Conservation (phyloP, 2,113 vertebrate species). For the Pachycephala philippinensis region DNA sequence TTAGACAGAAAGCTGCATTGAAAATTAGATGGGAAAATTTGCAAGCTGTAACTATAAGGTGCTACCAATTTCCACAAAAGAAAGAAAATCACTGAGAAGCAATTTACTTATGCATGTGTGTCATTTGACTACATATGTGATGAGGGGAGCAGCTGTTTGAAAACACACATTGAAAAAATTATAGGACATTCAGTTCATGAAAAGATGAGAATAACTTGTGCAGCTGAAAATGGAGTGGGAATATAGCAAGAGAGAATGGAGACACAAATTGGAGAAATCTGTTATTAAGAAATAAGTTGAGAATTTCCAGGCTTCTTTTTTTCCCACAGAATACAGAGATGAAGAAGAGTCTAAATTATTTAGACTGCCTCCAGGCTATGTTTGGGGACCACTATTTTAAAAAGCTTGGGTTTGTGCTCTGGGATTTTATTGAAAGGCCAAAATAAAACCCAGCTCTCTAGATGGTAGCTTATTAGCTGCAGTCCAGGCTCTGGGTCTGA, state of each 20-base stretch:
- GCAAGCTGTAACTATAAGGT: background rate
- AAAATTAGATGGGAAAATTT: background rate
- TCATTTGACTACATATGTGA: background rate
- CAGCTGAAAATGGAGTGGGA: background rate
- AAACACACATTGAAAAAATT: background rate
- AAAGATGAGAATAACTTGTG: background rate
- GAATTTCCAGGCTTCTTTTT: background rate
- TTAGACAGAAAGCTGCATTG: background rate
- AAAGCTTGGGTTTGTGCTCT: slow-evolving; percentile 5
- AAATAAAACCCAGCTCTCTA: slow-evolving; percentile 21
- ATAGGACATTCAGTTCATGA: background rate
- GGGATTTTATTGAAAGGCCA: slow-evolving; percentile 42
- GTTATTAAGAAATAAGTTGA: slow-evolving; percentile 24
- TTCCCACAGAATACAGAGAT: background rate
- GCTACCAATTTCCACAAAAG: background rate
- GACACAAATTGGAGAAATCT: background rate
- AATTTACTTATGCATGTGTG: background rate
- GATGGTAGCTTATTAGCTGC: slow-evolving; percentile 18
- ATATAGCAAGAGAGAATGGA: background rate
- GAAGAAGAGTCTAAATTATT: slow-evolving; percentile 54
- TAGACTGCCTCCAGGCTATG: slow-evolving; percentile 21
- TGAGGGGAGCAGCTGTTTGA: background rate
- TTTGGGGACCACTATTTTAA: slow-evolving; percentile 30
- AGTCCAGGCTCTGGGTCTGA: background rate
- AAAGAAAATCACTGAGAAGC: background rate